Conservation (phyloP, 64 coral and sea anemone species). For the Stylophora pistillata region DNA sequence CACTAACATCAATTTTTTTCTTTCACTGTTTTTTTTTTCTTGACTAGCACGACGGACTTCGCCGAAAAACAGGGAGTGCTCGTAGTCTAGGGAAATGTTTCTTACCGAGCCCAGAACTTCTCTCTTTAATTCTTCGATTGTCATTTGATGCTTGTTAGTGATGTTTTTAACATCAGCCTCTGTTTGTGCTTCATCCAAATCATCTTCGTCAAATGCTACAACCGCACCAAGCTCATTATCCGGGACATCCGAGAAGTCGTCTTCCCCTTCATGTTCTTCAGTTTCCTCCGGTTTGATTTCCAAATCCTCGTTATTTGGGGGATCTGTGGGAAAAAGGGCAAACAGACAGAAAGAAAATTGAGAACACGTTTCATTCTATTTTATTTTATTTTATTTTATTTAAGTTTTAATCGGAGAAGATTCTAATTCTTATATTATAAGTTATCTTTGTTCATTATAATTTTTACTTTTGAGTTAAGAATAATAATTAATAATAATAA, state of each 20-base stretch:
- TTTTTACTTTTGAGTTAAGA: too few relatives aligned
- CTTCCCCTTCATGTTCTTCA: conserved; percentile 24
- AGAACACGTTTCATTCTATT: neutral
- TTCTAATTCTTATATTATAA: too few relatives aligned
- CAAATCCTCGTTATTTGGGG: neutral
- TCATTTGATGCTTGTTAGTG: conserved; percentile 69
- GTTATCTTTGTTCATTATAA: too few relatives aligned
- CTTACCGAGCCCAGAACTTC: conserved; percentile 85
- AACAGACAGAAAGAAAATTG: neutral
- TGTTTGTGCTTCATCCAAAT: conserved; percentile 59
- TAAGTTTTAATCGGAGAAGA: too few relatives aligned
- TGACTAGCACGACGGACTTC: neutral
- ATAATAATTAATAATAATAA: too few relatives aligned
- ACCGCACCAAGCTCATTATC: conserved; percentile 80
- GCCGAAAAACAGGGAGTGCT: too few relatives aligned
- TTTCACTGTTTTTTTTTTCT: too few relatives aligned
- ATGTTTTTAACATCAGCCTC: conserved; percentile 94
- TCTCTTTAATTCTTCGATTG: conserved; percentile 89
- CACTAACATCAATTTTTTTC: too few relatives aligned
- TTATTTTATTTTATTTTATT: too few relatives aligned
- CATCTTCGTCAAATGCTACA: conserved; percentile 81
- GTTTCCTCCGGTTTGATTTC: neutral
- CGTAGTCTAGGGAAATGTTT: neutral
- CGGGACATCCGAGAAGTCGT: conserved; percentile 16
- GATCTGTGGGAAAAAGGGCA: neutral